Conservation (phyloP, 2,113 vertebrate genomes). For the Falco punctatus region DNA sequence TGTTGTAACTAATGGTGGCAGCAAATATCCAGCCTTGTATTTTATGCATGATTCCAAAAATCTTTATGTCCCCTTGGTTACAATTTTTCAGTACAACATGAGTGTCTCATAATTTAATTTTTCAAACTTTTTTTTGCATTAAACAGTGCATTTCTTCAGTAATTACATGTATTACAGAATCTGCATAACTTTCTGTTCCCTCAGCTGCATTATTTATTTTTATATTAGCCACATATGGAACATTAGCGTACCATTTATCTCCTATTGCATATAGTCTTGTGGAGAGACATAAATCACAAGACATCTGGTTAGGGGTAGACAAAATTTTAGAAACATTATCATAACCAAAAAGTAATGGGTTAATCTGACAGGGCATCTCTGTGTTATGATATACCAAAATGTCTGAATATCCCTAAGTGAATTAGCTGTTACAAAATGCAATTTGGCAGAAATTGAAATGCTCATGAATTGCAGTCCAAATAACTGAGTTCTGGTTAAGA, state of each 20-base stretch:
- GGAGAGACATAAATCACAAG: background rate
- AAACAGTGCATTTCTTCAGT: background rate
- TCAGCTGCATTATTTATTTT: background rate
- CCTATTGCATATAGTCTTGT: background rate
- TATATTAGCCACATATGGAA: background rate
- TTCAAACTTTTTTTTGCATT: background rate
- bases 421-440: background rate
- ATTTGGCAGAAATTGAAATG: background rate
- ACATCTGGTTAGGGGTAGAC: background rate
- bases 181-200: background rate
- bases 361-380: background rate
- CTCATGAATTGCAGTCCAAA: background rate
- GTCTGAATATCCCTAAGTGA: background rate
- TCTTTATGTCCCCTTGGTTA: background rate
- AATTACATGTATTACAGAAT: background rate
- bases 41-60: background rate
- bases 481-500: background rate
- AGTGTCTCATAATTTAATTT: background rate
- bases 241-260: background rate
- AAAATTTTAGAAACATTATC: background rate
- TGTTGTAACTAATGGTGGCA: background rate
- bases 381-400: background rate
- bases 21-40: background rate
- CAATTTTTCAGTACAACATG: background rate
- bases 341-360: background rate